Base-by-base conservation (phyloP, 2,888 invertebrate species). In the Danaus chrysippus region DNA sequence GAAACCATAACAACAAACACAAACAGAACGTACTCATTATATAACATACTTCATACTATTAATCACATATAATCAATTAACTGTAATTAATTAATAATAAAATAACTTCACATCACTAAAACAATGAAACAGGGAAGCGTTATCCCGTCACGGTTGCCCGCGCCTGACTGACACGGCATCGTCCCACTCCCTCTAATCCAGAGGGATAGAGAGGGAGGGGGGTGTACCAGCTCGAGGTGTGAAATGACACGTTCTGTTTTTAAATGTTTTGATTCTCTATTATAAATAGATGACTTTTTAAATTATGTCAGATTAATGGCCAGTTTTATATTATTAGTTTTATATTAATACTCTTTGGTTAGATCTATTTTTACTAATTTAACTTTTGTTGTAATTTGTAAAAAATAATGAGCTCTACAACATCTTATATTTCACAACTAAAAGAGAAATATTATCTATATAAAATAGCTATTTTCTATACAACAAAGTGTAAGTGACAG, bases 121-220 rank as follows among this genome's bases (percentile, higher is more conserved):
- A 62, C 44, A 59, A 55, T 42, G 57, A 63, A 61, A 59, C 54
- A 60, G 67, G 55, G 42, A 58, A 64, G 75, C 83, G 82, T 78
- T 79, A 74, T 75, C 68, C 66, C 80, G 66, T 69, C 69, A 70
- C 83, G 78, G 73, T 73, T 67, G 77, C 71, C 76, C 77, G 70
- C 73, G 77, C 70, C 73, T 82, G 82, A 87, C 87, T 88, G 75
- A 75, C 73, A 66, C 70, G 73, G 67, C 66, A 67, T 62, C 69
- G 67, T 75, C 72, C 70, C 75, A 70, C 68, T 73, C 77, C 75
- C 77, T 75, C 77, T 74, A 67, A 67, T 80, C 83, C 82, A 76
- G 84, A 82, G 83, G 84, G 82, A 82, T 66, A 73, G 75, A 76
- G 74, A 74, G 76, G 72, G 77, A 73, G 72, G 76, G 73, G 62